Conservation (phyloP, 2,113 vertebrate species). For the Motacilla alba region DNA sequence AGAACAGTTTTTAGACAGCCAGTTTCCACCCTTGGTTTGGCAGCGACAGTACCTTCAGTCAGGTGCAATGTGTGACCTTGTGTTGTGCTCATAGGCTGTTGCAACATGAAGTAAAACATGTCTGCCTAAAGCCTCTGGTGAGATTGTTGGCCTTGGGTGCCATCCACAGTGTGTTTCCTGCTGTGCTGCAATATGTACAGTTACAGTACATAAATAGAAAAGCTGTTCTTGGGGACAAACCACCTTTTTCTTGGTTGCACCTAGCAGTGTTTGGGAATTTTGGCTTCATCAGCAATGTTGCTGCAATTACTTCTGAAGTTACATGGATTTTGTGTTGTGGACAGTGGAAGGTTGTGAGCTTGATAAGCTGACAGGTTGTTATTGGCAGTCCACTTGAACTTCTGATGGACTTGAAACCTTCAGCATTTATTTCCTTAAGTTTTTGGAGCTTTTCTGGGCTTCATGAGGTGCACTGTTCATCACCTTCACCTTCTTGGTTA, state of each 20-base stretch:
- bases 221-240: not conserved
- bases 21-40: not conserved
- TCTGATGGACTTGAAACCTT: not conserved
- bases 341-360: not conserved
- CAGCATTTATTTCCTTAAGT: not conserved
- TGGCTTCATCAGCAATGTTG: rapidly evolving
- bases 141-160: not conserved
- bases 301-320: not conserved
- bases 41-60: not conserved
- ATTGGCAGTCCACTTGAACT: not conserved
- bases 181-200: not conserved
- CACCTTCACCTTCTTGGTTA: not conserved
- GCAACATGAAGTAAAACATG: not conserved
- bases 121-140: not conserved
- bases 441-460: not conserved
- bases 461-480: not conserved
- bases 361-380: not conserved
- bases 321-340: not conserved
- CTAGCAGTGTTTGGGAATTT: not conserved
- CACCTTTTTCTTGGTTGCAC: not conserved
- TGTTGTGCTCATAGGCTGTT: not conserved
- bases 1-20: not conserved
- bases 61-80: not conserved
- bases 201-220: not conserved
- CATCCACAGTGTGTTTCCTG: not conserved